Percentiles rank a stretch among this genome's conserved stretches.
Evolutionary conservation across 1,140 invertebrate genomes (phyloP).

Genomic region (Caligus rogercresseyi): DNA sequence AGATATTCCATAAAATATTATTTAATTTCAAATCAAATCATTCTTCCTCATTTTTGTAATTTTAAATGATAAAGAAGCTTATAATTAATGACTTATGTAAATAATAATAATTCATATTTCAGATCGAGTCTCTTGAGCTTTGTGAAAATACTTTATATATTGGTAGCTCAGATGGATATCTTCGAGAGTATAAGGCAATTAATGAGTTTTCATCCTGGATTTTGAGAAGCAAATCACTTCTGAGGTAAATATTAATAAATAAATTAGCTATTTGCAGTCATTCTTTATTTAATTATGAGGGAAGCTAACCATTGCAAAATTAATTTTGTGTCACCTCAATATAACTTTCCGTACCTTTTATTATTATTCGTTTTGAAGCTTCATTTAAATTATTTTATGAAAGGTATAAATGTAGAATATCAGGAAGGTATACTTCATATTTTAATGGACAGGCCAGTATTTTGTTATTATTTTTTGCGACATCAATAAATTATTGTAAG

Average conservation of each 20-base stretch:
- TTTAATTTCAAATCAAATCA: no score
- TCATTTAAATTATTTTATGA: no score
- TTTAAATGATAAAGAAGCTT: not conserved
- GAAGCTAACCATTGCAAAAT: not conserved
- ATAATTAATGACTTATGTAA: not conserved
- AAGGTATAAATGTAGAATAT: no score
- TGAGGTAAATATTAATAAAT: not conserved
- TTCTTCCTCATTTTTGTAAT: not conserved
- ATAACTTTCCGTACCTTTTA: not conserved
- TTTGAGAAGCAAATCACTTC: not conserved
- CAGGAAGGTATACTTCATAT: no score
- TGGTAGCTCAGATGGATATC: not conserved
- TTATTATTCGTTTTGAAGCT: no score
- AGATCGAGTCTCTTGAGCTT: conserved; percentile 6
- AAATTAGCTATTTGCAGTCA: not conserved
- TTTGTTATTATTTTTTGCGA: no score
- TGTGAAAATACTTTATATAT: not conserved
- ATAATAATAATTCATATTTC: not conserved
- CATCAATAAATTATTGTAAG: no score
- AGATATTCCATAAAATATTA: no score
- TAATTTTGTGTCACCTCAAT: not conserved
- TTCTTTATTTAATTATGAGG: not conserved
- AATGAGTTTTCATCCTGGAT: not conserved
- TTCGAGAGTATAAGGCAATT: not conserved
- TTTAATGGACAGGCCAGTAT: no score